A percentile compares a stretch with the other conserved stretches of the same genome.
These are phyloP conservation scores for Ctenoplectra terminalis DNA, from an alignment of 1,140 invertebrate species.

Conservation along the genomic window DNA sequence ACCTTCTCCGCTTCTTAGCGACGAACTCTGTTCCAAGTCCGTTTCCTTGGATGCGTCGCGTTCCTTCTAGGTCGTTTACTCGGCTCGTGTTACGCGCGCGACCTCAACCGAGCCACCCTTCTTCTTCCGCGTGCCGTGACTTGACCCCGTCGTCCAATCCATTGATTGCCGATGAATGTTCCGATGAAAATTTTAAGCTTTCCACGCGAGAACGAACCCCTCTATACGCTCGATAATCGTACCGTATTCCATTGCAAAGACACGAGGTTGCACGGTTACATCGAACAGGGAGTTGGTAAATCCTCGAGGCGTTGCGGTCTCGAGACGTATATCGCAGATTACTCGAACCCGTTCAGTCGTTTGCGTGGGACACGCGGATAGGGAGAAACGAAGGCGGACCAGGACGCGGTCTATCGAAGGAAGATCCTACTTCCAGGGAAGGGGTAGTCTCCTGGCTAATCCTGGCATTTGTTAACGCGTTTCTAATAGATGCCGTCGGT, in stretches of 20 bases:
- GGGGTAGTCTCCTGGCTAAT: conserved; percentile 59
- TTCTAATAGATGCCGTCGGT: conserved; percentile 68
- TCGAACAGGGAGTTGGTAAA: conserved; percentile 26
- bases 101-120: conserved; percentile 21
- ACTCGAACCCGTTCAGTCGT: conserved; percentile 32
- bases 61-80: conserved; percentile 58
- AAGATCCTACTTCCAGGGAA: conserved; percentile 20
- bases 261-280: neutral
- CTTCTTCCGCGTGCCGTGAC: neutral
- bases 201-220: no score
- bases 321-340: conserved; percentile 69
- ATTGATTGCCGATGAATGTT: no score
- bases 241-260: neutral
- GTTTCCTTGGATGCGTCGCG: conserved; percentile 49
- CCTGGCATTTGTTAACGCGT: conserved; percentile 73
- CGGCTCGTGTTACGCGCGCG: conserved; percentile 70
- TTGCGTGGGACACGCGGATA: conserved; percentile 28
- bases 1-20: conserved; percentile 6
- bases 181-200: neutral
- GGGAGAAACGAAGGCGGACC: conserved; percentile 1
- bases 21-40: conserved; percentile 46
- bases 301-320: conserved; percentile 56
- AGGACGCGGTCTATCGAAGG: conserved; percentile 28
- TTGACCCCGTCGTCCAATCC: no score
- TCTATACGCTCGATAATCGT: no score